phyloP scores from a whole-genome alignment of 2,113 vertebrate genomes.

The Galbula dea region DNA sequence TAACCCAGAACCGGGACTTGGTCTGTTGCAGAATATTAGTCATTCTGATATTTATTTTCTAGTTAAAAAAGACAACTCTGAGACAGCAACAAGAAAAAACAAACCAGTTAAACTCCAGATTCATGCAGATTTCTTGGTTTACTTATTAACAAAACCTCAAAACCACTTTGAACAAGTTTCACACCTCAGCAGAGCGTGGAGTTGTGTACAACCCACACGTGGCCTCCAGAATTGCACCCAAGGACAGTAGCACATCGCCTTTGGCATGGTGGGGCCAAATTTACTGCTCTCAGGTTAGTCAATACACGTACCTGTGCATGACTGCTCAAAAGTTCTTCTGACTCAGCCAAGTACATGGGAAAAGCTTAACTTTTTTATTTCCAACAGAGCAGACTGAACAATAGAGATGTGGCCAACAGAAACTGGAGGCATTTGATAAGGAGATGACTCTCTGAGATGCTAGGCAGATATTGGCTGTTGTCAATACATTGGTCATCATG shows the following conservation, averaged over 20 bases:
- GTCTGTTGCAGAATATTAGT: background rate
- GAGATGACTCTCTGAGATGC: background rate
- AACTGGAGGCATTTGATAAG: background rate
- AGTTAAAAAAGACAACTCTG: background rate
- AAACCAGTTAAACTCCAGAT: background rate
- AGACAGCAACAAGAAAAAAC: background rate
- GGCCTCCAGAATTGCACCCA: background rate
- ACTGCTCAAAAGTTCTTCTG: background rate
- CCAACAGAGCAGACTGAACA: background rate
- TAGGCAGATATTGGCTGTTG: background rate
- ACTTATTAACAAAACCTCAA: constrained; percentile 62
- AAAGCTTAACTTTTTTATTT: background rate
- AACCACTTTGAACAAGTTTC: constrained; percentile 56
- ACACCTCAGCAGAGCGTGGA: constrained; percentile 45
- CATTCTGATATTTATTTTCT: background rate
- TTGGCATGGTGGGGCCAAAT: background rate
- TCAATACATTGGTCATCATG: background rate
- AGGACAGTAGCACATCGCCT: background rate
- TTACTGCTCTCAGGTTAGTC: background rate
- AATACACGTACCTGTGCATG: background rate
- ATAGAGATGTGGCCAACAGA: background rate
- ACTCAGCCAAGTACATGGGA: background rate
- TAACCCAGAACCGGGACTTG: background rate
- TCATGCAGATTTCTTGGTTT: constrained; percentile 63
- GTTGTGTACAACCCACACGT: background rate